These are phyloP conservation scores for Aldrovandia affinis DNA, from an alignment of 2,797 vertebrate species.

Conservation along the genomic window DNA sequence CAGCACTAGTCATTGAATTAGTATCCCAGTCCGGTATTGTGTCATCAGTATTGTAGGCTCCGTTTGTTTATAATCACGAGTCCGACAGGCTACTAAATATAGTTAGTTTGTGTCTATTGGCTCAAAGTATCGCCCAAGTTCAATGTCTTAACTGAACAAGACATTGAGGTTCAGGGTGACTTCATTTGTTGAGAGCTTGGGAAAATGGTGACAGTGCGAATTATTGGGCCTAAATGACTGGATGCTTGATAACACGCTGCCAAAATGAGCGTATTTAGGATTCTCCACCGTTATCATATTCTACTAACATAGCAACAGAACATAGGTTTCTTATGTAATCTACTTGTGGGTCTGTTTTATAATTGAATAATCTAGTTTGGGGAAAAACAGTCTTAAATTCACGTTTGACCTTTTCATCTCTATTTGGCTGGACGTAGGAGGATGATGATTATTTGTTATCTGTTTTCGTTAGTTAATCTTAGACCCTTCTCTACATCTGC, in stretches of 20 bases:
- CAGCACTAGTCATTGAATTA: background rate
- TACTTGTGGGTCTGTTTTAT: background rate
- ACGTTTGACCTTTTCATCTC: too few relatives aligned
- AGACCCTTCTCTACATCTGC: too few relatives aligned
- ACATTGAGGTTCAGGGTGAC: background rate
- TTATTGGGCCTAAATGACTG: background rate
- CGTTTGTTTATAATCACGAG: conserved; percentile 14
- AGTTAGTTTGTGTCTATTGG: background rate
- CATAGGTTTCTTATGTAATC: too few relatives aligned
- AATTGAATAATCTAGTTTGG: too few relatives aligned
- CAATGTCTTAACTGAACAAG: conserved; percentile 21
- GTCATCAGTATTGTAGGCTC: conserved; percentile 1
- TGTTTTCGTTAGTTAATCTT: too few relatives aligned
- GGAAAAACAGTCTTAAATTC: too few relatives aligned
- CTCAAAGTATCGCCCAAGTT: conserved; percentile 24
- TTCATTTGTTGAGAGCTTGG: background rate
- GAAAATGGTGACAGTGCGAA: background rate
- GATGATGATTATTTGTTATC: too few relatives aligned
- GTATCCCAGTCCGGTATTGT: background rate
- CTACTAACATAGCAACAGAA: too few relatives aligned
- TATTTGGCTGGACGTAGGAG: too few relatives aligned
- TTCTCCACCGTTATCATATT: background rate
- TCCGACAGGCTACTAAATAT: background rate
- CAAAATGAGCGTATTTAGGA: background rate
- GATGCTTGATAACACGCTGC: background rate